phyloP scores from a whole-genome alignment of 2,888 invertebrate species.

The Drosophila cognata region DNA sequence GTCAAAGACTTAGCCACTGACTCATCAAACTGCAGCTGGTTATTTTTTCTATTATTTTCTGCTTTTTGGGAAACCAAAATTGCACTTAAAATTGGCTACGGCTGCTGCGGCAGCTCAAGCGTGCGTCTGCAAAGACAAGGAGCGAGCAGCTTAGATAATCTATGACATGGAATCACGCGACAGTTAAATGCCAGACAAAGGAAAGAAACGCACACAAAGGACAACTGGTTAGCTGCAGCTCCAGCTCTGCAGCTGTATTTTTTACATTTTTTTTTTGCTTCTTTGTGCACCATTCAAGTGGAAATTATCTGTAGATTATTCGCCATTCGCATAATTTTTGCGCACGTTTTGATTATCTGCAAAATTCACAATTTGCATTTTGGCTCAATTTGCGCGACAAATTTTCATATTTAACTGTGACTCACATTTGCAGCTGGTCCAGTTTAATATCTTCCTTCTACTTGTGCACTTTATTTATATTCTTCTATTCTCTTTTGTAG shows the following conservation, averaged over 20 bases:
- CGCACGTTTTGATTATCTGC: constrained; percentile 75
- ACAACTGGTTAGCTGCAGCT: constrained; percentile 47
- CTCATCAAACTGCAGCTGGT: constrained; percentile 59
- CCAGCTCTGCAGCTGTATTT: background rate
- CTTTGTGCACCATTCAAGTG: constrained; percentile 49
- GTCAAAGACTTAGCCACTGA: constrained; percentile 73
- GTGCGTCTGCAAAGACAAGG: constrained; percentile 9
- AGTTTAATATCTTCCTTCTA: background rate
- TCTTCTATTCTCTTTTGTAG: background rate
- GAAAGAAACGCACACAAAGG: constrained; percentile 48
- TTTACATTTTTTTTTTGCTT: background rate
- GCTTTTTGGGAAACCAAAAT: constrained; percentile 59
- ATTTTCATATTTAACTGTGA: constrained; percentile 35
- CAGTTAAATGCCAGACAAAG: constrained; percentile 75
- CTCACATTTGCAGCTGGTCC: constrained; percentile 54
- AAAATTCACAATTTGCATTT: constrained; percentile 67
- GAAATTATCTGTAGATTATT: constrained; percentile 65
- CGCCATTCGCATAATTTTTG: constrained; percentile 60
- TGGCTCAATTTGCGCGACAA: constrained; percentile 31
- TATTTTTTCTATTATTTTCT: background rate
- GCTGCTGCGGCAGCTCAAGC: constrained; percentile 25
- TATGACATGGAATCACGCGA: constrained; percentile 78
- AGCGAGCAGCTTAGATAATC: constrained; percentile 55
- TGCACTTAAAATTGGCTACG: constrained; percentile 75
- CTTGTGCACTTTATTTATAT: background rate